phyloP scores from a whole-genome alignment of 2,888 invertebrate genomes.

The Ormyrus pomaceus region DNA sequence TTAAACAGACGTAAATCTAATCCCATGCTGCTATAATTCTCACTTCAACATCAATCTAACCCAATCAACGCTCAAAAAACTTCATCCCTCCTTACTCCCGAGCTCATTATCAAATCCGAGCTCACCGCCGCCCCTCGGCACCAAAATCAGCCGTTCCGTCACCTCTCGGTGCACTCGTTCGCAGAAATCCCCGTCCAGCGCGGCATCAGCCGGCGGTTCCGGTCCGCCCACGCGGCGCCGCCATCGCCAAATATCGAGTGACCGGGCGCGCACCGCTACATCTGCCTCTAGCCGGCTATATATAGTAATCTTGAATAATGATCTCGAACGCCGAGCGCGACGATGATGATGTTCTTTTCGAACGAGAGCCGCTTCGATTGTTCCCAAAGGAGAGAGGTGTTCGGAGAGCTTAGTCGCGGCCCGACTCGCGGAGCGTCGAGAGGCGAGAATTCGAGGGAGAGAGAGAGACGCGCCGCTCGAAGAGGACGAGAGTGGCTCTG shows the following conservation, averaged over 20 bases:
- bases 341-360: not conserved
- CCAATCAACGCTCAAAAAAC: too few species aligned
- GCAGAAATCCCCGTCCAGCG: slow-evolving; percentile 17
- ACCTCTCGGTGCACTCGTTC: not conserved
- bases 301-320: slow-evolving; percentile 67
- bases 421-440: not conserved
- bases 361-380: not conserved
- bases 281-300: slow-evolving; percentile 65
- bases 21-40: too few species aligned
- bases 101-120: too few species aligned
- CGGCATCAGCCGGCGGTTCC: slow-evolving; percentile 57
- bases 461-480: too few species aligned
- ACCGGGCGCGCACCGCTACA: not conserved
- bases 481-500: too few species aligned
- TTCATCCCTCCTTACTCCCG: too few species aligned
- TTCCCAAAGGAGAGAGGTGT: too few species aligned
- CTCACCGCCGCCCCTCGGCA: too few species aligned
- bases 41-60: too few species aligned
- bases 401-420: not conserved
- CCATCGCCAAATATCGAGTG: slow-evolving; percentile 73
- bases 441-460: too few species aligned
- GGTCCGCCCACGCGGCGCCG: slow-evolving; percentile 67
- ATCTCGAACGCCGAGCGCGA: slow-evolving; percentile 52
- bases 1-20: too few species aligned
- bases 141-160: too few species aligned